Conservation (phyloP, 2,113 vertebrate genomes). For the Ia io region DNA sequence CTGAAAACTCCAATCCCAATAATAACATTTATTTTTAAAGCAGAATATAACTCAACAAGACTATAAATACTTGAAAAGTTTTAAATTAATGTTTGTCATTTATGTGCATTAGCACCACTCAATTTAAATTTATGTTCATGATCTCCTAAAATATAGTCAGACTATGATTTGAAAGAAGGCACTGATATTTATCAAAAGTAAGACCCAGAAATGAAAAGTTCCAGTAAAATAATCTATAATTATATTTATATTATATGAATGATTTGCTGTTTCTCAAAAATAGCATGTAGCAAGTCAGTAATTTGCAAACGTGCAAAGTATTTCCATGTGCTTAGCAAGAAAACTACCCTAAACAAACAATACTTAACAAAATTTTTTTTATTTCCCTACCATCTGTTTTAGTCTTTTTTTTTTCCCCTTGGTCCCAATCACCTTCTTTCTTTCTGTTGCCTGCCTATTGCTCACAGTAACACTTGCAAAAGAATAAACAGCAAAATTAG, state of each 20-base stretch:
- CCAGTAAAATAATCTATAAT: slow-evolving; percentile 78
- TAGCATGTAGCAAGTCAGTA: slow-evolving; percentile 80
- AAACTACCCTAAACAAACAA: slow-evolving; percentile 84
- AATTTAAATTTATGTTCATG: slow-evolving; percentile 23
- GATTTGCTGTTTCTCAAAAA: slow-evolving; percentile 82
- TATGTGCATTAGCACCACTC: slow-evolving; percentile 13
- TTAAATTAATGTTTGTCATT: neutral
- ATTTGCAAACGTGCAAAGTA: slow-evolving; percentile 83
- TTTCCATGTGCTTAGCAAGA: slow-evolving; percentile 83
- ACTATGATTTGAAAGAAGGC: slow-evolving; percentile 62
- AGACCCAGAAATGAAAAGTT: slow-evolving; percentile 70
- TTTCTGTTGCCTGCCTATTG: slow-evolving; percentile 73
- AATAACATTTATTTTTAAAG: slow-evolving; percentile 30
- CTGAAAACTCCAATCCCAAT: neutral
- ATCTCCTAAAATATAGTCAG: slow-evolving; percentile 56
- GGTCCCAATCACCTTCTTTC: slow-evolving; percentile 74
- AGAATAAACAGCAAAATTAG: slow-evolving; percentile 57
- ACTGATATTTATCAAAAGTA: slow-evolving; percentile 60
- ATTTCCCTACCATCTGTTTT: slow-evolving; percentile 79
- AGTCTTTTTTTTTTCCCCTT: slow-evolving; percentile 28
- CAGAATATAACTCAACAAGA: slow-evolving; percentile 14
- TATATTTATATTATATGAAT: slow-evolving; percentile 80
- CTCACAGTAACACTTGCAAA: slow-evolving; percentile 77
- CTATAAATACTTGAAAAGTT: neutral
- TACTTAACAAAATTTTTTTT: slow-evolving; percentile 78